These are phyloP conservation scores for Mactra quadrangularis DNA, from an alignment of 1,140 invertebrate genomes.

Conservation along the genomic window DNA sequence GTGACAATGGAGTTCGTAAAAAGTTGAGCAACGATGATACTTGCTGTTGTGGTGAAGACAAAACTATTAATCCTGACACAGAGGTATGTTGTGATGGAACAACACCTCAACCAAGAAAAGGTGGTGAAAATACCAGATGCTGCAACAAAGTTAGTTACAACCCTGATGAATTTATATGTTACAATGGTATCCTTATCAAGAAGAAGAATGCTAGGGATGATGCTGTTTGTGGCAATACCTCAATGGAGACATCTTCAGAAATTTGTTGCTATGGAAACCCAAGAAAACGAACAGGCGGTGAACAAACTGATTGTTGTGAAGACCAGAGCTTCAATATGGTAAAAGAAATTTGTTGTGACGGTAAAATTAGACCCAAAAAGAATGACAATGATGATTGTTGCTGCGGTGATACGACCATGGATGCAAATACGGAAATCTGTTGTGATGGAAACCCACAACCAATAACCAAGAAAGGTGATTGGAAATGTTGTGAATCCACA, in stretches of 20 bases:
- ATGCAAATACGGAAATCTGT: slow-evolving; percentile 50
- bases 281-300: slow-evolving; percentile 26
- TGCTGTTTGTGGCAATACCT: slow-evolving; percentile 53
- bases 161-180: slow-evolving; percentile 42
- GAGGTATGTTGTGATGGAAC: slow-evolving; percentile 57
- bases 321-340: slow-evolving; percentile 48
- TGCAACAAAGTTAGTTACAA: slow-evolving; percentile 40
- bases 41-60: slow-evolving; percentile 53
- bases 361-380: slow-evolving; percentile 36
- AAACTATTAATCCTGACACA: slow-evolving; percentile 51
- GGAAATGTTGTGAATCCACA: slow-evolving; percentile 45
- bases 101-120: slow-evolving; percentile 26
- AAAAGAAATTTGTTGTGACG: slow-evolving; percentile 51
- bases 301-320: slow-evolving; percentile 46
- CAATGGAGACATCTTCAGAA: slow-evolving; percentile 29
- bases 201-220: slow-evolving; percentile 31
- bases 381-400: slow-evolving; percentile 45
- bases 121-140: slow-evolving; percentile 41
- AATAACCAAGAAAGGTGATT: slow-evolving; percentile 26
- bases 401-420: slow-evolving; percentile 52
- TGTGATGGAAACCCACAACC: slow-evolving; percentile 52
- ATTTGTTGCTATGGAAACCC: slow-evolving; percentile 60
- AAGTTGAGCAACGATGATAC: slow-evolving; percentile 39
- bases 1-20: slow-evolving; percentile 39
- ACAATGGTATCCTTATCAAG: slow-evolving; percentile 21